Percentiles rank a stretch among this genome's conserved stretches.
Evolutionary conservation across 1,140 invertebrate genomes (phyloP).

Genomic region (Zaprionus capensis): DNA sequence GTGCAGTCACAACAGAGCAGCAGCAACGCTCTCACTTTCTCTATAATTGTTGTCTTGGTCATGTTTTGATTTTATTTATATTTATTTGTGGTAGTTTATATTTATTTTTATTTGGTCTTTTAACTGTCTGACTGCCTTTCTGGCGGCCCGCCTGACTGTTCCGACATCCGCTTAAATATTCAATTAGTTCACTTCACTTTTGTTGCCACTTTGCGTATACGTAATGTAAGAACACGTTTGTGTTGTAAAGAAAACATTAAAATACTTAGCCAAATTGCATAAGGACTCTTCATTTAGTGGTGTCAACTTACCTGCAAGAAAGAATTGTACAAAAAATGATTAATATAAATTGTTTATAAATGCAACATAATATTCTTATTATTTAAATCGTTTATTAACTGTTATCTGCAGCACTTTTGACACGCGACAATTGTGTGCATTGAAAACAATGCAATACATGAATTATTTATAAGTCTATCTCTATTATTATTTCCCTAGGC

Average conservation of each 20-base stretch:
- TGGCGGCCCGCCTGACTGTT: background rate
- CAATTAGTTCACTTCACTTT: conserved; percentile 1
- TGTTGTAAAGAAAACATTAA: background rate
- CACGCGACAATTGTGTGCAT: conserved; percentile 36
- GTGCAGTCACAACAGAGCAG: conserved; percentile 8
- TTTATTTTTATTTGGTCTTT: conserved; percentile 4
- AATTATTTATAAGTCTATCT: conserved; percentile 30
- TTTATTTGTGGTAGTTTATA: conserved; percentile 34
- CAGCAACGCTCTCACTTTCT: conserved; percentile 57
- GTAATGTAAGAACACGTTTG: conserved; percentile 20
- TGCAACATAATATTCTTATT: conserved; percentile 7
- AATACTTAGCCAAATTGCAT: conserved; percentile 23
- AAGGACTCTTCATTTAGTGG: background rate
- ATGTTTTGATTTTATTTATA: conserved; percentile 52
- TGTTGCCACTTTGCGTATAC: conserved; percentile 30
- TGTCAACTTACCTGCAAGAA: conserved; percentile 48
- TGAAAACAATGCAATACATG: conserved; percentile 29
- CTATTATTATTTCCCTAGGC: background rate
- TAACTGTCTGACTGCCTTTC: too few relatives aligned
- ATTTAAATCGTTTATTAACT: background rate
- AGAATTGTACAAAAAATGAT: conserved; percentile 14
- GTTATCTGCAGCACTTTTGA: conserved; percentile 35
- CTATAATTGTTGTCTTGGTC: conserved; percentile 70
- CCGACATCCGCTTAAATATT: background rate
- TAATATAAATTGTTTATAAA: conserved; percentile 10